Conservation (phyloP, 2,113 vertebrate species). For the Arvicanthis niloticus region DNA sequence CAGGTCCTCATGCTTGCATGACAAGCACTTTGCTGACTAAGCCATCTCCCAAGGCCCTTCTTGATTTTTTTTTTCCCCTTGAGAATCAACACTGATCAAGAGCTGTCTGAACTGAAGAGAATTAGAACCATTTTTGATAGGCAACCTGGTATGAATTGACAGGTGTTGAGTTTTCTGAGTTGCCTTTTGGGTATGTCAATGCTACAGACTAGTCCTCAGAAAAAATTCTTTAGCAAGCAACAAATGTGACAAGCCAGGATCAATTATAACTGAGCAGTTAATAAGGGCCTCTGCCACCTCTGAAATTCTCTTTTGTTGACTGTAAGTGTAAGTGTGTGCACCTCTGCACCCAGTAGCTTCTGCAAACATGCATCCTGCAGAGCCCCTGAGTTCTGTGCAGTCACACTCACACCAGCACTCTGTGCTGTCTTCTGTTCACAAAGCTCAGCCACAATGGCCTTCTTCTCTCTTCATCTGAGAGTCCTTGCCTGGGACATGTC, state of each 20-base stretch:
- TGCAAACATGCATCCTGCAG: background rate
- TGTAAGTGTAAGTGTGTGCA: background rate
- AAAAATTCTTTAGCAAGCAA: background rate
- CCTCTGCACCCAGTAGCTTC: background rate
- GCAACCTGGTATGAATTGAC: background rate
- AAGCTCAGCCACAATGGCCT: background rate
- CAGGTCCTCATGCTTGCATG: background rate
- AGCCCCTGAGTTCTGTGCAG: background rate
- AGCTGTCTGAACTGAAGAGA: background rate
- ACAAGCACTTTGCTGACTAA: background rate
- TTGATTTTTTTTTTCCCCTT: background rate
- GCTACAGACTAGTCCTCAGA: background rate
- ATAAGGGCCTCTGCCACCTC: background rate
- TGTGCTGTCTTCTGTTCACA: background rate
- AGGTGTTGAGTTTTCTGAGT: background rate
- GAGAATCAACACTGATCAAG: conserved; percentile 13
- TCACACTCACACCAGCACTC: background rate
- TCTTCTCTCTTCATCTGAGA: background rate
- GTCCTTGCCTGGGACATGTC: background rate
- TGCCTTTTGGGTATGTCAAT: background rate
- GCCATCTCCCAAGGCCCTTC: background rate
- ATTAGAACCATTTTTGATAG: background rate
- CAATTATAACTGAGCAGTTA: background rate
- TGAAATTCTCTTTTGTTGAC: background rate
- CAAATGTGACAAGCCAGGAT: background rate